These are phyloP conservation scores for Tragelaphus scriptus DNA, from an alignment of 2,113 vertebrate genomes.

Conservation along the genomic window DNA sequence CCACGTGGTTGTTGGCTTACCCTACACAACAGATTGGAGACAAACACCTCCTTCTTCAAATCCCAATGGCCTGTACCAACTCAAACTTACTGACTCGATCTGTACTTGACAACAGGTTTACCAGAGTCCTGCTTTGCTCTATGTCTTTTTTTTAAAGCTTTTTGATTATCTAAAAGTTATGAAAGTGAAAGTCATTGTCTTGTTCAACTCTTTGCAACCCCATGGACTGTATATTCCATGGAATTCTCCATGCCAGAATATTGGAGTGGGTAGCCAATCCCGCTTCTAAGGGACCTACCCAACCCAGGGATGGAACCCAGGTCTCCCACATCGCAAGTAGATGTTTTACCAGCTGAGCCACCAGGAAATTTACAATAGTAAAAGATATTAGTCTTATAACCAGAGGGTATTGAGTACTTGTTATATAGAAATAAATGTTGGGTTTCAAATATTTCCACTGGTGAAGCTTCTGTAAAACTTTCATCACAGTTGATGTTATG, in stretches of 20 bases:
- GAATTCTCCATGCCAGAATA: neutral
- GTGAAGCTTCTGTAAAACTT: neutral
- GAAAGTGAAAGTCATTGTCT: neutral
- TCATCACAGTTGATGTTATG: neutral
- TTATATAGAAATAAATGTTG: neutral
- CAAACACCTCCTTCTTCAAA: accelerated
- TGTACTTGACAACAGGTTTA: neutral
- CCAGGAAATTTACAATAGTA: neutral
- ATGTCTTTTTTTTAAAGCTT: neutral
- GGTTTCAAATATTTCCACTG: neutral
- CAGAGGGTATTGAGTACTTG: neutral
- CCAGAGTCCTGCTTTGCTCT: neutral
- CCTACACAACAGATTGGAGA: accelerated
- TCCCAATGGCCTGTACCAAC: too few relatives aligned
- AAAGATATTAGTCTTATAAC: neutral
- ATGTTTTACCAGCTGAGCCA: neutral
- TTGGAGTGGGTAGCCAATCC: neutral
- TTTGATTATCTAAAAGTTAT: neutral
- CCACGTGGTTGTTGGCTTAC: neutral
- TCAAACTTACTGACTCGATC: neutral
- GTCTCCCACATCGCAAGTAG: neutral
- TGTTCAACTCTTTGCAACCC: neutral
- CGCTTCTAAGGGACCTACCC: neutral
- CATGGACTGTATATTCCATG: neutral
- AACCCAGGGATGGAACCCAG: neutral